Base-by-base conservation (phyloP, 1,140 invertebrate species). In the Odontomachus brunneus region DNA sequence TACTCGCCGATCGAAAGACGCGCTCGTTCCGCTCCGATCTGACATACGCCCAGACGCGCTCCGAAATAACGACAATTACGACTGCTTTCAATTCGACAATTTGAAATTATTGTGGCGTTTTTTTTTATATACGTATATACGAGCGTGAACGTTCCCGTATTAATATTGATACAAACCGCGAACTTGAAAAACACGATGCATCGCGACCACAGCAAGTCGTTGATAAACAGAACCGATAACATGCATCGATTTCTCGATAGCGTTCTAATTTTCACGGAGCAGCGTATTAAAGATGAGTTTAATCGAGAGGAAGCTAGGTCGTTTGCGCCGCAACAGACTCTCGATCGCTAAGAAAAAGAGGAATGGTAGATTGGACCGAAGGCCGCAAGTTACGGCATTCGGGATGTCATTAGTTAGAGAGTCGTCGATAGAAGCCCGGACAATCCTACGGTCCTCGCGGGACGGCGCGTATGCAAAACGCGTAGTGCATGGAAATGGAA, bases 21-120 rank as follows among this genome's bases (percentile, higher is more conserved):
- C 66, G 19, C 44, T 26, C 60, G 44, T 24, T 33, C 44, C 29
- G 49, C 60, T n/a, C n/a, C 48, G 26, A 26, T 3, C 67, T 44
- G 29, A 33, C 29, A 33, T 33, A 44, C 60, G 55, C 59, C 26
- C 59, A 51, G 67, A 44, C 71, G 24, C 57, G 48, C 17, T 60
- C 38, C 57, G 55, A 26, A 80, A 60, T 82, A 74, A 82, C 65
- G 51, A 55, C 33, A 22, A 59, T 14, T n/a, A 57, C 38, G 38
- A 33, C 5, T 5, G 29, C 9, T 69, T 65, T 65, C n/a, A 33
- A 76, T 29, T 63, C 38, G 57, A 74, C 24, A 63, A 63, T 65
- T 51, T 1, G 11, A 53, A n/a, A 44, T 44, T 44, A n/a, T n/a
- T 11, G 9, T 44, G 0, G 38, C 9, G 38, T 4, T 7, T 44